Evolutionary conservation across 2,113 vertebrate genomes (phyloP), one percentile per base, ranked within the genome.

Genomic region (Ameiurus melas): DNA sequence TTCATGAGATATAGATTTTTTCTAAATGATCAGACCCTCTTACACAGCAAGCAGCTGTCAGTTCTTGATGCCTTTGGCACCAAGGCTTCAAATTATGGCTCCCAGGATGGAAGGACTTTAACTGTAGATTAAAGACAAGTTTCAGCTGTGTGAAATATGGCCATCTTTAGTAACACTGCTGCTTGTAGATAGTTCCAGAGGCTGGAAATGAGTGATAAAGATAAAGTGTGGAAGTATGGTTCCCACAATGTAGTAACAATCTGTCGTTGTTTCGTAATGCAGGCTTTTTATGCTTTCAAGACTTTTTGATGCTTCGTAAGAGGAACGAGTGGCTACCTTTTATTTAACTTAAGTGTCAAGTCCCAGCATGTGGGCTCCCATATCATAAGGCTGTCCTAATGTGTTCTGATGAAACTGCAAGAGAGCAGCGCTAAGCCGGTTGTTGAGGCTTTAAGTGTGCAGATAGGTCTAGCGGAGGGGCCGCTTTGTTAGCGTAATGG

Each of bases 1-100:
- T 73, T 73, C 77, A 64, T 70, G 68, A 75, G 82, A 88, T 89
- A 90, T 91, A 91, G 79, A 89, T 91, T 89, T 90, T 90, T 90
- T 89, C 71, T 82, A 88, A 90, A 90, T 89, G 85, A 88, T 89
- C 64, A 57, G 53, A 85, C 87, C 47, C 82, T 84, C 80, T 87
- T 88, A 83, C 33, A 57, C 70, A 62, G 86, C 81, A 81, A 80
- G 81, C 27, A 75, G 68, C 84, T 85, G 84, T 87, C 89, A 89
- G 88, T 86, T 36, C 87, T 83, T 27, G 39, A 82, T 87, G 83
- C 85, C 71, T 47, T 78, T 90, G 91, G 88, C 87, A 88, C 83
- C 7, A 19, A 58, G 87, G 91, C 85, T 87, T 83, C 80, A 88
- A 90, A 91, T 90, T 88, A 92, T 91, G 85, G 77, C 82, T 86